These are phyloP conservation scores for Gadopsis bispinosus DNA, from an alignment of 2,797 vertebrate genomes.

Conservation along the genomic window DNA sequence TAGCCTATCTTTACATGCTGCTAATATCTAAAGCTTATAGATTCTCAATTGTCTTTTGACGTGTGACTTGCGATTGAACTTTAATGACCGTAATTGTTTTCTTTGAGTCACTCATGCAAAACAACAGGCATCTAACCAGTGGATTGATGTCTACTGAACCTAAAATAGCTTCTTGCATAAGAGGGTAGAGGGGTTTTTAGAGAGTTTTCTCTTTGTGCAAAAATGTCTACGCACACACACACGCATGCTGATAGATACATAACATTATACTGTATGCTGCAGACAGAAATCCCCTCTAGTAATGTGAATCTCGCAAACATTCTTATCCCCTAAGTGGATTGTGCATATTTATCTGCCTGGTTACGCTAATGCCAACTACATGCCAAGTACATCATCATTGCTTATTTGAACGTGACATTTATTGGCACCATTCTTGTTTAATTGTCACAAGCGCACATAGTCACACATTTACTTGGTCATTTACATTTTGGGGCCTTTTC, in stretches of 20 bases:
- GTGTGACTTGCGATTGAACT: constrained; percentile 50
- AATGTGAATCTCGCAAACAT: constrained; percentile 39
- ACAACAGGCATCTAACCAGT: constrained; percentile 46
- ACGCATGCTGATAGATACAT: constrained; percentile 32
- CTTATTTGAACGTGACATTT: constrained; percentile 4
- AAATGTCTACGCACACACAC: constrained; percentile 12
- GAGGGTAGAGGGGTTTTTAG: constrained; percentile 4
- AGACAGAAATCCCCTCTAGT: constrained; percentile 48
- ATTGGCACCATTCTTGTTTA: neutral
- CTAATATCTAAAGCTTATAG: constrained; percentile 47
- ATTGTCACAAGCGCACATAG: neutral
- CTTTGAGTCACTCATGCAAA: constrained; percentile 40
- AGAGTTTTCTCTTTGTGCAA: constrained; percentile 22
- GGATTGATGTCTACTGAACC: constrained; percentile 49
- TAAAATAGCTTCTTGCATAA: constrained; percentile 51
- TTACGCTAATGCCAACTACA: constrained; percentile 10
- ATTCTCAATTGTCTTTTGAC: constrained; percentile 38
- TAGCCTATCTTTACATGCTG: constrained; percentile 67
- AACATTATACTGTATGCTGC: constrained; percentile 39
- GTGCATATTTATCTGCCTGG: constrained; percentile 46
- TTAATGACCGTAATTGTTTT: constrained; percentile 53
- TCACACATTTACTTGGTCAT: neutral
- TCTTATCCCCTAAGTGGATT: constrained; percentile 41
- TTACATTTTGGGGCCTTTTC: neutral
- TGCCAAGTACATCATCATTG: constrained; percentile 3